phyloP scores from a whole-genome alignment of 1,140 invertebrate genomes.

The Bombus balteatus region DNA sequence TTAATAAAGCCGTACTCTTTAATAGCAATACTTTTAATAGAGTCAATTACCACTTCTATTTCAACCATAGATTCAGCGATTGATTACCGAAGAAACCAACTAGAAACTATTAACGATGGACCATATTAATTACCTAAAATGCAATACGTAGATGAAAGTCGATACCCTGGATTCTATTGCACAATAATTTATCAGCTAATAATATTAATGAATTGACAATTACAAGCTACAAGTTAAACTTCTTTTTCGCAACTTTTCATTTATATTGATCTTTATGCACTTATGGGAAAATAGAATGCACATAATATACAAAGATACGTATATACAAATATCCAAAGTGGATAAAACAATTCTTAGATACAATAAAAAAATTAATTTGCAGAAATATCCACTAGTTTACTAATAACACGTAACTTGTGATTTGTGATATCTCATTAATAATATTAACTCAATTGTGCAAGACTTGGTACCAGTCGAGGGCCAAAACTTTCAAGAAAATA shows the following conservation, averaged over 20 bases:
- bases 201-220: no score
- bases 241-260: no score
- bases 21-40: neutral
- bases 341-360: no score
- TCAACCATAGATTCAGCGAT: neutral
- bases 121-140: neutral
- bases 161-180: no score
- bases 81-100: neutral
- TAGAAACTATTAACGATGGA: neutral
- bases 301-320: no score
- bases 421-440: neutral
- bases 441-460: neutral
- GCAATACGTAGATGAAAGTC: no score
- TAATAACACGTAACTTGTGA: neutral
- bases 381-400: neutral
- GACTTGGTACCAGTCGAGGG: neutral
- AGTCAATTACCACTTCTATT: neutral
- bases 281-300: no score
- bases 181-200: no score
- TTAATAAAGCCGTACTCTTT: neutral
- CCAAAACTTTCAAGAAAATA: slow-evolving; percentile 31
- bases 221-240: no score
- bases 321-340: no score
- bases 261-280: no score
- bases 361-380: no score